Conservation (phyloP, 2,113 vertebrate genomes). For the Anthoscopus minutus region DNA sequence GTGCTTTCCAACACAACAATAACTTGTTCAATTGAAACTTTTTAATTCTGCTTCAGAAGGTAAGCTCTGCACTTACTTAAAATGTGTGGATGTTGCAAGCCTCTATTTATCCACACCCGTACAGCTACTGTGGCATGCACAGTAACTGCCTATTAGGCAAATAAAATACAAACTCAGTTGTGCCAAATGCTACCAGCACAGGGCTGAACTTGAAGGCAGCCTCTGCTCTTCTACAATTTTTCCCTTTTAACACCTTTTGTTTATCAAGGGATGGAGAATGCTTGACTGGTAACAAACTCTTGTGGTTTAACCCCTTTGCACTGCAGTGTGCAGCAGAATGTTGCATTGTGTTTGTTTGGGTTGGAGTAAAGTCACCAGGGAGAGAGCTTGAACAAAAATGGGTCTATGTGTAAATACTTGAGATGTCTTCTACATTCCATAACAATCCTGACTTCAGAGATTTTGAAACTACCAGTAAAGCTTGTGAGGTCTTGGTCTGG, state of each 20-base stretch:
- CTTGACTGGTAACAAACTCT: not conserved
- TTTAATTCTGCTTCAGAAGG: not conserved
- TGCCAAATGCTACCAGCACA: not conserved
- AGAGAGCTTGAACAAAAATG: not conserved
- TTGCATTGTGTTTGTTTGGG: not conserved
- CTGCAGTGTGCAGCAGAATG: not conserved
- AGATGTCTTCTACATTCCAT: not conserved
- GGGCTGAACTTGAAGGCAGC: not conserved
- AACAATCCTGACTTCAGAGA: not conserved
- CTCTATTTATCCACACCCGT: not conserved
- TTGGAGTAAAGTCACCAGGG: not conserved
- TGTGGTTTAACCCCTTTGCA: not conserved
- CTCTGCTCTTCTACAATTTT: not conserved
- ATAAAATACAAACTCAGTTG: not conserved
- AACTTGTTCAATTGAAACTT: not conserved
- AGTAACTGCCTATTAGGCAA: not conserved
- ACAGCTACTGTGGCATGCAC: not conserved
- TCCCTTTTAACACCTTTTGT: not conserved
- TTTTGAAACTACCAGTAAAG: not conserved
- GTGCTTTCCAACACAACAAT: not conserved
- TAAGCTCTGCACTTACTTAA: not conserved
- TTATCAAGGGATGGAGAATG: not conserved
- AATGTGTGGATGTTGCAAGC: not conserved
- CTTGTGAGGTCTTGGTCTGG: not conserved
- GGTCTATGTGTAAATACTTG: not conserved